Conservation (phyloP, 2,888 invertebrate species). For the Vannuccia rotundouncinata region DNA sequence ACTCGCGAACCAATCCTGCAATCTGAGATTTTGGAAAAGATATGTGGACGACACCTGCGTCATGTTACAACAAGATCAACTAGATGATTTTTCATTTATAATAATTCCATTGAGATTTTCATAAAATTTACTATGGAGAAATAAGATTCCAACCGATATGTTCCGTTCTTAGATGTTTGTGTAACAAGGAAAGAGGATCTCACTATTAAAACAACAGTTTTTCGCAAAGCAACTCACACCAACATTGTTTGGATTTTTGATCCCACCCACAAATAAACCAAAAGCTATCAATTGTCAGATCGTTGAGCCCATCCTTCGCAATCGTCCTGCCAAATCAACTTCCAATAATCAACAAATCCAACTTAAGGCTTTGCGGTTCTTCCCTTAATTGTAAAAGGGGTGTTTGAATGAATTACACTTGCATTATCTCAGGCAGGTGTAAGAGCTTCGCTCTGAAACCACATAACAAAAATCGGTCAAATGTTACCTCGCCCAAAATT, state of each 20-base stretch:
- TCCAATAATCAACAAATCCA: not conserved
- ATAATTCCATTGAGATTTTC: not conserved
- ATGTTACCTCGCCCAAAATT: too few relatives aligned
- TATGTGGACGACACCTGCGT: constrained; percentile 25
- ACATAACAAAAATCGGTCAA: too few relatives aligned
- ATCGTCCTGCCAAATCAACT: not conserved
- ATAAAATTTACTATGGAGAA: constrained; percentile 28
- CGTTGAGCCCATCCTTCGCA: not conserved
- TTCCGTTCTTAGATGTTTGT: constrained; percentile 28
- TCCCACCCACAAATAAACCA: not conserved
- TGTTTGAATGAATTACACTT: not conserved
- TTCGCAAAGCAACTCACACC: constrained; percentile 28
- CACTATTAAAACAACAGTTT: constrained; percentile 18
- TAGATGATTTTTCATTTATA: not conserved
- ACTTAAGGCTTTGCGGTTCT: not conserved
- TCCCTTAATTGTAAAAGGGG: not conserved
- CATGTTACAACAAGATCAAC: constrained; percentile 9
- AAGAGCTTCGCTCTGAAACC: not conserved
- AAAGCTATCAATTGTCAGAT: constrained; percentile 14
- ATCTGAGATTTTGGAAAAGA: constrained; percentile 13
- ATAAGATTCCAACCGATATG: constrained; percentile 7
- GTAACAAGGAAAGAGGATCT: constrained; percentile 5
- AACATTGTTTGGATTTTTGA: constrained; percentile 12
- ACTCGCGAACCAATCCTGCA: not conserved
- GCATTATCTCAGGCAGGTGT: not conserved